Evolutionary conservation across 2,797 vertebrate genomes (phyloP).

Genomic region (Leuciscus waleckii): DNA sequence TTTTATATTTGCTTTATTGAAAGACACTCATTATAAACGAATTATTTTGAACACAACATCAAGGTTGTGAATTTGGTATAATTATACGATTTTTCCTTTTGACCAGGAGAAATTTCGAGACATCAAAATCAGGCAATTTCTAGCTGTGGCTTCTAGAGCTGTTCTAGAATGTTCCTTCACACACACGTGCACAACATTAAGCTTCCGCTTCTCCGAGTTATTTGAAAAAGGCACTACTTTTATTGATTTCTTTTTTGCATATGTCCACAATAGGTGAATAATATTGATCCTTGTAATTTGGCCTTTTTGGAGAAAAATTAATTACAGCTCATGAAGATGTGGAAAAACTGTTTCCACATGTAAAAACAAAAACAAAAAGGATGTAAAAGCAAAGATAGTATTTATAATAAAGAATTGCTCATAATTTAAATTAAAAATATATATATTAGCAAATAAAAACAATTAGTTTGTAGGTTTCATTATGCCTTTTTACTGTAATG

Average conservation of each 20-base stretch:
- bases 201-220: neutral
- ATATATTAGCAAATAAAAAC: neutral
- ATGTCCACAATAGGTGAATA: neutral
- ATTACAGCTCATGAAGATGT: neutral
- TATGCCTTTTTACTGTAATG: neutral
- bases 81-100: neutral
- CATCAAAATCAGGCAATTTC: neutral
- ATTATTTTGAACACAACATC: neutral
- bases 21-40: neutral
- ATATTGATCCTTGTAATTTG: neutral
- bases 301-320: neutral
- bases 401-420: neutral
- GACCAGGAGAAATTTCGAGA: neutral
- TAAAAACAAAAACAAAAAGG: too few species aligned
- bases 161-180: conserved; percentile 15
- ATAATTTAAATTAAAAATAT: neutral
- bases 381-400: neutral
- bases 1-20: neutral
- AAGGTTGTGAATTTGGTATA: neutral
- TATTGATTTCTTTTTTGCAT: neutral
- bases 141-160: neutral
- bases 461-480: too few species aligned
- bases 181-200: neutral
- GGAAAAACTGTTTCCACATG: neutral
- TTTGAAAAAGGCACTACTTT: neutral